Base-by-base conservation (phyloP, 2,888 invertebrate species). In the Celastrina argiolus region DNA sequence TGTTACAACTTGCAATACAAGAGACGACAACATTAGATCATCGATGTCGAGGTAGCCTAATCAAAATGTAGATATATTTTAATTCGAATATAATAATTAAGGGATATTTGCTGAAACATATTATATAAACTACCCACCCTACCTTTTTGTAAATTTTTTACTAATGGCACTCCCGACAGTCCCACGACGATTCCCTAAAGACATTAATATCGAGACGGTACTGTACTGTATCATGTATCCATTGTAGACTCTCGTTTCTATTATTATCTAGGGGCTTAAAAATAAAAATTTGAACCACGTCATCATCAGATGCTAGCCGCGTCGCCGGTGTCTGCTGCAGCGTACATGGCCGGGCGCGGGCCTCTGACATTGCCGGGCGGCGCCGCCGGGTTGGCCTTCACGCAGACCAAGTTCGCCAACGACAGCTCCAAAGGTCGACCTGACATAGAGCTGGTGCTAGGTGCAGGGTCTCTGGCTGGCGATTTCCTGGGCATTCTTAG, bases 381-480 rank as follows among this genome's bases (percentile, higher is more conserved):
- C 0, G 95, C 96, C 0, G 94, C 96, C 72, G 96, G 94, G 0
- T 82, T 96, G 14, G 97, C 94, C 0, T 96, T 96, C 79, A 76
- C 95, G 0, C 93, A 94, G 69, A 96, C 96, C 0, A 93, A 93
- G 64, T 92, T 91, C 67, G 92, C 93, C 0, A 75, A 45, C 77
- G 89, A 91, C 66, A 92, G 93, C 70, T 93, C 94, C 74, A 93
- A 94, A 0, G 95, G 95, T 70, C 93, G 97, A 69, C 95, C 97
- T 0, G 96, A 97, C 75, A 93, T 97, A 69, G 96, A 97, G 80
- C 85, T 97, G 14, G 95, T 97, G 8, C 91, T 97, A 83, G 95
- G 96, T 0, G 94, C 95, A 14, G 95, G 96, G 0, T 94, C 95
- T 0, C 82, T 97, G 8, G 95, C 94, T 65, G 94, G 96, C 0